Evolutionary conservation across 1,140 invertebrate species (phyloP), one percentile per base, ranked within the genome.

Genomic region (Eriosoma lanigerum): DNA sequence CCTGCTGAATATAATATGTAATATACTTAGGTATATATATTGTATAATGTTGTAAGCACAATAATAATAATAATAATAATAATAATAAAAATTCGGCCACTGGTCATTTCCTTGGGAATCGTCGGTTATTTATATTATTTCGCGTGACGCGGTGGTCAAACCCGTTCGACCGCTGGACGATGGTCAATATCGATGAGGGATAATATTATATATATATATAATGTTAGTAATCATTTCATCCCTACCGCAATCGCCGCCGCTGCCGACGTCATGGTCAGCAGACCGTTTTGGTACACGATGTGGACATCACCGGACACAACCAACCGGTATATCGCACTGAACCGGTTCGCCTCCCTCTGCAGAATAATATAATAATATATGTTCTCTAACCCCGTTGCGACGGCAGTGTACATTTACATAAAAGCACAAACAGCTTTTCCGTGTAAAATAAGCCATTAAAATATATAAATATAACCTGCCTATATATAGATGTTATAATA

Each of bases 141-240:
- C 9, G 38, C n/a, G 26, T 8, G 32, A 38, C 32, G 3, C 17
- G 56, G 75, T 38, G 75, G 75, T 78, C 75, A 78, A 78, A 78
- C 75, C 75, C 75, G 75, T 78, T 78, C 75, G 75, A 78, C 75
- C 54, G 75, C 75, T 48, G 75, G 75, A 78, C 75, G 75, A 60
- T 48, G 75, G 75, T 78, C 75, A 78, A 52, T 78, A 78, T 78
- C 75, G 75, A 78, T 62, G 75, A 78, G 75, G 56, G 68, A 72
- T 52, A 52, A 44, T 38, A 38, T 38, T 38, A 38, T 38, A 38
- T 38, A 38, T 38, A n/a, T n/a, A n/a, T 38, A 8, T 38, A 38
- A 38, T 38, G 32, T 38, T 38, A 38, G 21, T 62, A 54, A 66
- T 75, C 38, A 38, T 44, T 78, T 78, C 21, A 48, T 78, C 44